These are phyloP conservation scores for Styela plicata DNA, from an alignment of 23 tunicate genomes.

Conservation along the genomic window DNA sequence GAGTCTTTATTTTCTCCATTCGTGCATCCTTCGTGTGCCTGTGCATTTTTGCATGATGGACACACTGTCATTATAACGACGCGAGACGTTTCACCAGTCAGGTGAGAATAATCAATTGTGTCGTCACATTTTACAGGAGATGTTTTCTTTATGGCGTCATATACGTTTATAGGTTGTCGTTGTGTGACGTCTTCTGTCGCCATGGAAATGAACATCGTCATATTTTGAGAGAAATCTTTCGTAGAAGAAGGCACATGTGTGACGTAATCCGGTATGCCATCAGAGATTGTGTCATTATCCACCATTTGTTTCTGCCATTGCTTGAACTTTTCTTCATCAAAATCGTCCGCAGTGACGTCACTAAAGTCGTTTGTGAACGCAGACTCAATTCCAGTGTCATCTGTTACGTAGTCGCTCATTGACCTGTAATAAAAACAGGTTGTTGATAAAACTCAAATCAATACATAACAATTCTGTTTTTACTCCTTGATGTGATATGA, in stretches of 20 bases:
- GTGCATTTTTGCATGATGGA: slow-evolving; percentile 10
- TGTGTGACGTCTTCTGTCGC: slow-evolving; percentile 8
- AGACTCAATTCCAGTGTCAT: slow-evolving; percentile 5
- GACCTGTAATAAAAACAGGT: no score
- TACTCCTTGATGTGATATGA: no score
- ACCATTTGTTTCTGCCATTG: slow-evolving; percentile 15
- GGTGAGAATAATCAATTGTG: background rate
- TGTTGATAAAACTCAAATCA: no score
- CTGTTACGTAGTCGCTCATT: slow-evolving; percentile 10
- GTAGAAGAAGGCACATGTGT: background rate
- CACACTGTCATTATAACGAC: background rate
- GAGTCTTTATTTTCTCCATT: background rate
- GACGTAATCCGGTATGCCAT: slow-evolving; percentile 8
- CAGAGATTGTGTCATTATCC: background rate
- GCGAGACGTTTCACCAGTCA: background rate
- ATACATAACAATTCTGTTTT: no score
- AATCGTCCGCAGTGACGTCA: background rate
- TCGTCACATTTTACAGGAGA: background rate
- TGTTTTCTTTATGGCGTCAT: background rate
- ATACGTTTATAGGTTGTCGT: background rate
- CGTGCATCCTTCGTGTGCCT: background rate
- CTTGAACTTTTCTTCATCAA: background rate
- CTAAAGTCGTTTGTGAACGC: background rate
- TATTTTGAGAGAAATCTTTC: slow-evolving; percentile 16
- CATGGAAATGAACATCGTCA: slow-evolving; percentile 14